Base-by-base conservation (phyloP, 2,888 invertebrate species). In the Trissolcus brochymenae region DNA sequence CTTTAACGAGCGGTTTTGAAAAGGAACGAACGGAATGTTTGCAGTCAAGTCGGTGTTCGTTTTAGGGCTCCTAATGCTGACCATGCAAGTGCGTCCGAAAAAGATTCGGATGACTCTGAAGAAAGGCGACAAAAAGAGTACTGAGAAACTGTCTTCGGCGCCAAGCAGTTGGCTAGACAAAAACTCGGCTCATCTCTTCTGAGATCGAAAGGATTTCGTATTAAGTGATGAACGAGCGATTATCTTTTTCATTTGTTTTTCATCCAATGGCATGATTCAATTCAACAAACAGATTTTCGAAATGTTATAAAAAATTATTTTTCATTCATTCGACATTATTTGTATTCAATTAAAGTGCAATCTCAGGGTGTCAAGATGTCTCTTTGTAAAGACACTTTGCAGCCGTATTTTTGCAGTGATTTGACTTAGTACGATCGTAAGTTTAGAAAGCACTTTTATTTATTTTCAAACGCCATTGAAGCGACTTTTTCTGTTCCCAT, bases 21-120 rank as follows among this genome's bases (percentile, higher is more conserved):
- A 80, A 80, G 78, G 70, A 71, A 59, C 62, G 21, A 66, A 56
- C 61, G 73, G 77, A 79, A 79, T 77, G 67, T 53, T 72, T 70
- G 19, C 53, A 56, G 55, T 68, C 62, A 17, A 71, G 60, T 53
- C 67, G 78, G 50, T 55, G 57, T n/a, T 19, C 50, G 66, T 53
- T 21, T 67, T 62, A 51, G 50, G 67, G 43, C 51, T 56, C 35
- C 66, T 66, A 67, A 74, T 74, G 66, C 55, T 49, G 55, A 56
- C 25, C 17, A 43, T 17, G 19, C 53, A 19, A 60, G 41, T 6
- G 64, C 49, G 49, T 46, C 35, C 56, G 19, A 35, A 35, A 56
- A 56, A 41, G 67, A 59, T 68, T 59, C 60, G 60, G 53, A 29
- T 25, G 14, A 51, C 21, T 50, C 41, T 13, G 49, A 57, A 57